These are phyloP conservation scores for Ophiodon elongatus DNA, from an alignment of 2,113 vertebrate species.

Conservation along the genomic window DNA sequence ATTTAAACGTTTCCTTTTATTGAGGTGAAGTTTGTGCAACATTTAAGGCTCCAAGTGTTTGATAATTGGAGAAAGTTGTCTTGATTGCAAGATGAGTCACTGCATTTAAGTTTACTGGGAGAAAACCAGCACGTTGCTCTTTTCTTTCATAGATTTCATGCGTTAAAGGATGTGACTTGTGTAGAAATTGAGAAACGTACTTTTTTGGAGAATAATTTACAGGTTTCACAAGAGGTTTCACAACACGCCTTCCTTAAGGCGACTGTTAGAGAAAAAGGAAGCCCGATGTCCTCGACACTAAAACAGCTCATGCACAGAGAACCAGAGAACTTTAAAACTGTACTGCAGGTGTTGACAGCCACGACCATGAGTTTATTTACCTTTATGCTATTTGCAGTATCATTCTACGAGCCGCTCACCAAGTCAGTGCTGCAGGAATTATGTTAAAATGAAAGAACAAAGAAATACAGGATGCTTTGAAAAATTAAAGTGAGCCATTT, in stretches of 20 bases:
- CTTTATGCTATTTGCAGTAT: background rate
- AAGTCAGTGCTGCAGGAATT: background rate
- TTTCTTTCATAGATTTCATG: background rate
- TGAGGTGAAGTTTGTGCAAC: background rate
- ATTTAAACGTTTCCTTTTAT: background rate
- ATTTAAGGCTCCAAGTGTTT: background rate
- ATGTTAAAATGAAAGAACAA: background rate
- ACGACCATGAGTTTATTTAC: background rate
- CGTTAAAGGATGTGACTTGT: background rate
- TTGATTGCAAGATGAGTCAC: background rate
- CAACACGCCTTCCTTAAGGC: constrained; percentile 27
- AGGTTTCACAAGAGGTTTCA: constrained; percentile 46
- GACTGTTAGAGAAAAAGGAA: constrained; percentile 48
- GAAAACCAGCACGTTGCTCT: background rate
- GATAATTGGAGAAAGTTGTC: background rate
- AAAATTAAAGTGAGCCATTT: constrained; percentile 12
- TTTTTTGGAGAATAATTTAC: background rate
- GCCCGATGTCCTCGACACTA: constrained; percentile 25
- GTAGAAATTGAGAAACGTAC: constrained; percentile 11
- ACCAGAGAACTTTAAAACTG: constrained; percentile 12
- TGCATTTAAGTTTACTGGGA: background rate
- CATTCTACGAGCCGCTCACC: background rate
- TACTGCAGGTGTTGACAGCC: background rate
- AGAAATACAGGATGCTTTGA: constrained; percentile 17
- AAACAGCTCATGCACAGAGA: constrained; percentile 2